phyloP scores from a whole-genome alignment of 2,113 vertebrate species.

The Tupaia chinensis region DNA sequence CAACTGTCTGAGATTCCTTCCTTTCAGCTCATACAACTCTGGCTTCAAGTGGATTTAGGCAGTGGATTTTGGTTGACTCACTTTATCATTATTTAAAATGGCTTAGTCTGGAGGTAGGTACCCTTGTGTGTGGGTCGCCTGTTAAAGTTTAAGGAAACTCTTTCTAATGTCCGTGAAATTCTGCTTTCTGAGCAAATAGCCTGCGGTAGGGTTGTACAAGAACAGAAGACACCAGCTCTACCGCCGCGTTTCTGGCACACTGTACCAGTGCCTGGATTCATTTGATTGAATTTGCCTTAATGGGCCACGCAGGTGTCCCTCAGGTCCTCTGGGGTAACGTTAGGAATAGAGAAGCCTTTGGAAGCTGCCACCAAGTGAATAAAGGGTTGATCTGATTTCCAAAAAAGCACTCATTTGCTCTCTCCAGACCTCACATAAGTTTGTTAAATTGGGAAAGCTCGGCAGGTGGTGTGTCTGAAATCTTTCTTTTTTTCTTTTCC shows the following conservation, averaged over 20 bases:
- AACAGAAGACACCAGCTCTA: background rate
- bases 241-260: background rate
- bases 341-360: slow-evolving; percentile 50
- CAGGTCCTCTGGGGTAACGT: background rate
- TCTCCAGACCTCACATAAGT: slow-evolving; percentile 69
- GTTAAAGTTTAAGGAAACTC: background rate
- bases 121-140: background rate
- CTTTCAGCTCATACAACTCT: background rate
- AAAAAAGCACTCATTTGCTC: slow-evolving; percentile 68
- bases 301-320: background rate
- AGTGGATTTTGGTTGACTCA: background rate
- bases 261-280: background rate
- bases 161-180: background rate
- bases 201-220: background rate
- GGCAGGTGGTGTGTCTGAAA: slow-evolving; percentile 72
- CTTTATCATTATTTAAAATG: slow-evolving; percentile 8
- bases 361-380: slow-evolving; percentile 38
- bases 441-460: slow-evolving; percentile 76
- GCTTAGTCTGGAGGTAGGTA: background rate
- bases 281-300: slow-evolving; percentile 49
- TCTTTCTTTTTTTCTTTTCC: background rate
- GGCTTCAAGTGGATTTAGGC: background rate
- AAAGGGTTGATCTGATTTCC: slow-evolving; percentile 42
- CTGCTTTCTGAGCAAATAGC: background rate
- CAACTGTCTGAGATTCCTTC: background rate